Percentiles rank a stretch among this genome's conserved stretches.
Conservation (phyloP, 2,888 invertebrate species). For the Adelphocoris suturalis region DNA sequence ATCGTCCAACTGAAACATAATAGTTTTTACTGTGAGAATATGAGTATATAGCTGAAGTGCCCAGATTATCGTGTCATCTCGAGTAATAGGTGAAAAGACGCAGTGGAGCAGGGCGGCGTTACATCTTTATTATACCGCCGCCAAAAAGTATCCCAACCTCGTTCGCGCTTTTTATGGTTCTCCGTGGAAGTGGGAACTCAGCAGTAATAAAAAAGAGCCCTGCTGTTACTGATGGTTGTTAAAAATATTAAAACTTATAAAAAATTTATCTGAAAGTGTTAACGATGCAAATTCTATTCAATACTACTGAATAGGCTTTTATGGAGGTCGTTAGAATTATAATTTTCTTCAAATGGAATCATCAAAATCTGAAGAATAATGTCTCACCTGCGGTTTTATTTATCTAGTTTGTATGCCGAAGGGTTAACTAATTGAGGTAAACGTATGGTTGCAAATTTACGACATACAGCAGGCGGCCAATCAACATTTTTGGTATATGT, state of each 20-base stretch:
- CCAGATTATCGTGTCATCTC: neutral
- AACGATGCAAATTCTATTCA: neutral
- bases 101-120: neutral
- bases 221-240: neutral
- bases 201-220: neutral
- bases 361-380: too few relatives aligned
- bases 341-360: too few relatives aligned
- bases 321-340: too few relatives aligned
- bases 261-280: neutral
- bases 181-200: neutral
- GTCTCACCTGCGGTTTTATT: too few relatives aligned
- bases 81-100: constrained; percentile 3
- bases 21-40: constrained; percentile 66
- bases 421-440: too few relatives aligned
- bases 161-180: neutral
- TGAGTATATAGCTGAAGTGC: constrained; percentile 10
- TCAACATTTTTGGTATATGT: too few relatives aligned
- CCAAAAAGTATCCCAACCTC: neutral
- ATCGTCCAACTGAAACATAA: constrained; percentile 31
- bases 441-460: too few relatives aligned
- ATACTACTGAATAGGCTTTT: neutral
- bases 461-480: too few relatives aligned
- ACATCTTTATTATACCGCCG: constrained; percentile 44
- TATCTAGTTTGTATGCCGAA: too few relatives aligned
- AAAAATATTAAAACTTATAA: neutral